Evolutionary conservation across 2,797 vertebrate species (phyloP).

Genomic region (Myripristis jacobus): DNA sequence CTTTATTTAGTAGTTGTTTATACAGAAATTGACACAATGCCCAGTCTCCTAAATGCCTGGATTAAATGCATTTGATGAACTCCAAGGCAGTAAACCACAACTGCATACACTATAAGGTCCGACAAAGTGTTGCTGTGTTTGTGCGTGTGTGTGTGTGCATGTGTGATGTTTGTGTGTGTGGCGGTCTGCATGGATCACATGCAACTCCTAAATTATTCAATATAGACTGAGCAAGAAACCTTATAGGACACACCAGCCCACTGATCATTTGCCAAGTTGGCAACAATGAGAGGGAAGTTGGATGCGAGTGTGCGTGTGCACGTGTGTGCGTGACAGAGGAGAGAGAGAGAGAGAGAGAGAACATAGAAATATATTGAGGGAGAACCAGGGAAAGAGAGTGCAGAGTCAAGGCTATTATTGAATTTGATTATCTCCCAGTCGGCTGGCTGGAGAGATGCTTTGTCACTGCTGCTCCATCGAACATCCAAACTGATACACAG

Average conservation of each 20-base stretch:
- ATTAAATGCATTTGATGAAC: too few relatives aligned
- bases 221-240: constrained; percentile 30
- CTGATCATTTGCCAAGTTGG: constrained; percentile 35
- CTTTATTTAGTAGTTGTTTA: too few relatives aligned
- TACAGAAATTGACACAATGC: neutral
- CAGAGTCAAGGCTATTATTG: constrained; percentile 60
- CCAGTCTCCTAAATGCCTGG: neutral
- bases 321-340: neutral
- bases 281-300: constrained; percentile 12
- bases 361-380: constrained; percentile 25
- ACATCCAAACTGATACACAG: constrained; percentile 37
- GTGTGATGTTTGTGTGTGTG: neutral
- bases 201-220: constrained; percentile 56
- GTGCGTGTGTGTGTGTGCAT: neutral
- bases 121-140: neutral
- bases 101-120: neutral
- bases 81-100: too few relatives aligned
- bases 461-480: constrained; percentile 47
- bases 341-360: constrained; percentile 20
- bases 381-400: constrained; percentile 33
- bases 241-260: constrained; percentile 33
- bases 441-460: constrained; percentile 35
- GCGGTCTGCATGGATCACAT: constrained; percentile 11
- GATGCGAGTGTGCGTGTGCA: constrained; percentile 1
- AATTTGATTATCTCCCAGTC: constrained; percentile 65